Conservation (phyloP, 2,888 invertebrate genomes). For the Lycia hirtaria region DNA sequence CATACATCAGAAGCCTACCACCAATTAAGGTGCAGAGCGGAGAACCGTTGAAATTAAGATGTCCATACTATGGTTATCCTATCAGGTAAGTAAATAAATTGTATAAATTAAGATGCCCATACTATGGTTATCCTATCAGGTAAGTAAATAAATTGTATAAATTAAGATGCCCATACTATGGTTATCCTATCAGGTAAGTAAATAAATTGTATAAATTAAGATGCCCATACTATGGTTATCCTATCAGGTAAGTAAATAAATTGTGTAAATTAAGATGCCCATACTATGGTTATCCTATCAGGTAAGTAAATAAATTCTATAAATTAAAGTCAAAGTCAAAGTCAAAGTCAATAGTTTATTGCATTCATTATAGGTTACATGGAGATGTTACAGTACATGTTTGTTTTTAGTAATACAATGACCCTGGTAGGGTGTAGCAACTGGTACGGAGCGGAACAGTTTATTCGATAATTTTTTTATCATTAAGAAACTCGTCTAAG, state of each 20-base stretch:
- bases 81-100: conserved; percentile 79
- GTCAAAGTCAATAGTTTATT: no score
- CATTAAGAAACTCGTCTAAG: no score
- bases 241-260: conserved; percentile 84
- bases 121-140: conserved; percentile 93
- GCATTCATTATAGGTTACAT: no score
- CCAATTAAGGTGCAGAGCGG: conserved; percentile 93
- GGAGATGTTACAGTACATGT: no score
- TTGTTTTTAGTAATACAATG: no score
- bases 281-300: no score
- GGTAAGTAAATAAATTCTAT: no score
- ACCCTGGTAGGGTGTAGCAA: no score
- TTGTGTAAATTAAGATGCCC: no score
- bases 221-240: conserved; percentile 95
- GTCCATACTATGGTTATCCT: conserved; percentile 95
- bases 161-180: conserved; percentile 93
- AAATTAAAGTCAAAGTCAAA: no score
- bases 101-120: conserved; percentile 89
- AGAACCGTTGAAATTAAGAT: conserved; percentile 89
- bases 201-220: conserved; percentile 69
- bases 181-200: conserved; percentile 90
- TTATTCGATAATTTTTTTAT: no score
- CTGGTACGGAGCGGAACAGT: no score
- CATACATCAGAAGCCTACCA: conserved; percentile 90
- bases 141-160: conserved; percentile 45